Evolutionary conservation across 2,797 vertebrate genomes (phyloP), one percentile per base, ranked within the genome.

Genomic region (Enteromius unitaeniatus): DNA sequence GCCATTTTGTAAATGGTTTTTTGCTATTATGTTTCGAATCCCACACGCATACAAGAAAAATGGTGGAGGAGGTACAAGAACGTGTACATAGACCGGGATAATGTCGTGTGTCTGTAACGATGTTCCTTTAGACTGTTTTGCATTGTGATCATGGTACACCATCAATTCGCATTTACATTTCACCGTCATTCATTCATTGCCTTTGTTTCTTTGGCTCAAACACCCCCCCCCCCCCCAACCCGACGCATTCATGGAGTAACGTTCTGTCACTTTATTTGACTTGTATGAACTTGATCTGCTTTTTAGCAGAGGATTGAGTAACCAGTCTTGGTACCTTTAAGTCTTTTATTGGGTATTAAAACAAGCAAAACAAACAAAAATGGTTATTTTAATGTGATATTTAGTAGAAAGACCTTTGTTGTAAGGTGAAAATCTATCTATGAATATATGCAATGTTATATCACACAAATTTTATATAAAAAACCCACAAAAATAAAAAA

Each of bases 401-500:
- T 93, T 92, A 93, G 93, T 91, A 88, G 93, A 94, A 94, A 84
- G 91, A 91, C 92, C 90, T 93, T 95, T 96, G 93, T 94, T 93
- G 93, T 95, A 95, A 95, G 83, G 86, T 87, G 85, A 86, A 82
- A 79, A 87, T 87, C 88, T 86, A 87, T 90, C 84, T 90, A 89
- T 90, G 91, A 95, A 95, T 93, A 94, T 95, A 95, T 93, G 94
- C 96, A 93, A 95, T 93, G 95, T 93, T 95, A 95, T 96, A 96
- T 95, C 90, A 86, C 84, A 84, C 90, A 94, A 92, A 93, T 95
- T 96, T 96, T 95, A 94, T 96, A 96, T 95, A 94, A 96, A 96
- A 94, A 89, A 92, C 31, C 83, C 88, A 88, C 87, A 88, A 90
- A 85, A 87, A 78, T 55, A 73, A 85, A 85, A 86, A 87, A 77